Evolutionary conservation across 2,888 invertebrate genomes (phyloP), one percentile per base, ranked within the genome.

Genomic region (Malacosoma neustria): DNA sequence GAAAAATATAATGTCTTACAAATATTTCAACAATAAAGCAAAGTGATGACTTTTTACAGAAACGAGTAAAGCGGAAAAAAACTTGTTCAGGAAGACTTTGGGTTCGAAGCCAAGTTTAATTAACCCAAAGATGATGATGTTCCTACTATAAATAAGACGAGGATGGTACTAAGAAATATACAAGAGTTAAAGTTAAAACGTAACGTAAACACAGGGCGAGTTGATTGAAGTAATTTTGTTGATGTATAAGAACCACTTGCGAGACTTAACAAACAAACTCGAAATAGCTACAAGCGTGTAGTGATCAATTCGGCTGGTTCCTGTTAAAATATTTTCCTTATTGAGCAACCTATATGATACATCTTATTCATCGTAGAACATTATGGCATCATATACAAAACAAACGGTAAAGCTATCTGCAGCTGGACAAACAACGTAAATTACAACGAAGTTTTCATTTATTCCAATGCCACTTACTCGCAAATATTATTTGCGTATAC

Each of bases 191-290:
- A 22, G 22, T 22, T 22, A 22, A 22, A 5, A 22, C 22, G 22
- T 22, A 22, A 22, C 9, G 22, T 22, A 22, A 22, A 22, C 22
- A 22, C 22, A 5, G 22, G 9, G 35, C 12, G 34, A 35, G 43
- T 46, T 43, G 48, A 54, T 52, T 39, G 39, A 49, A 54, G 54
- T 51, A 35, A 49, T 45, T 51, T 49, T 51, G 61, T 51, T 61
- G 61, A 63, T 57, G 56, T 57, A 54, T 54, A 57, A 53, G 57
- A 61, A 63, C 54, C 61, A 61, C 48, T 59, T 49, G 48, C 46
- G 43, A 44, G 56, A 55, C 39, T 51, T 62, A 68, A 65, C 64
- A 66, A 53, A 48, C 50, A 49, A 36, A 31, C 42, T 51, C 38
- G 48, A 55, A 58, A 60, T 57, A 60, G 61, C 58, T 58, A 53